A percentile compares a stretch with the other conserved stretches of the same genome.
These are phyloP conservation scores for Caenorhabditis sinica DNA, from an alignment of 2,888 invertebrate species.

Conservation along the genomic window DNA sequence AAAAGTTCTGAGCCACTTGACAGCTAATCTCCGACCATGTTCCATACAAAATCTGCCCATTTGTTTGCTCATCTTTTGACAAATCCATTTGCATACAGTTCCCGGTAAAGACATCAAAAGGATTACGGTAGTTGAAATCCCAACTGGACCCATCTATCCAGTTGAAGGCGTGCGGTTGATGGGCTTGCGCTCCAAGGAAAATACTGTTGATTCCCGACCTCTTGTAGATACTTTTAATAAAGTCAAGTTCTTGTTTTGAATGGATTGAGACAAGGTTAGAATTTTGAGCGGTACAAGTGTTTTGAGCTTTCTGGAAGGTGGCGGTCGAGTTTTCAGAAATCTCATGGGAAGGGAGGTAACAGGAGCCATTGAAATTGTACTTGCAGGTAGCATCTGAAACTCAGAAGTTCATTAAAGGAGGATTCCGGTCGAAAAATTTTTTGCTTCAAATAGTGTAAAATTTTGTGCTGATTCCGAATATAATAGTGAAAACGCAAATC, in stretches of 20 bases:
- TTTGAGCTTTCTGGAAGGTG: no score
- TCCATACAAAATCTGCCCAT: background rate
- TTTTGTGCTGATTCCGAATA: no score
- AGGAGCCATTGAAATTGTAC: background rate
- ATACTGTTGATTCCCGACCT: background rate
- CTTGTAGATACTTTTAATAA: conserved; percentile 1
- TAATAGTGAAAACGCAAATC: no score
- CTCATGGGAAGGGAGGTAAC: no score
- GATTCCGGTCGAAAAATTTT: no score
- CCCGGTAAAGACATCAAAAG: background rate
- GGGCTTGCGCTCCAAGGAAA: conserved; percentile 10
- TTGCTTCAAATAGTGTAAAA: no score
- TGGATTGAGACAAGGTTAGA: conserved; percentile 19
- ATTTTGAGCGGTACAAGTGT: no score
- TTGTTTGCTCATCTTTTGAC: background rate
- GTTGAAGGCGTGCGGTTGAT: conserved; percentile 9
- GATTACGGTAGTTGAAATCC: conserved; percentile 22
- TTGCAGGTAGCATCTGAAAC: no score
- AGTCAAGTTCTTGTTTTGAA: conserved; percentile 17
- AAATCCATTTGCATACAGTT: conserved; percentile 24
- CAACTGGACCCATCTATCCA: conserved; percentile 19
- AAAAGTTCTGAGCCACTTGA: background rate
- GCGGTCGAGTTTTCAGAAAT: no score
- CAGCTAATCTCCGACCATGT: conserved; percentile 22
- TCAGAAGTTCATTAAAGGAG: no score